These are phyloP conservation scores for Thripadectes ignobilis DNA, from an alignment of 2,797 vertebrate species.

Conservation along the genomic window DNA sequence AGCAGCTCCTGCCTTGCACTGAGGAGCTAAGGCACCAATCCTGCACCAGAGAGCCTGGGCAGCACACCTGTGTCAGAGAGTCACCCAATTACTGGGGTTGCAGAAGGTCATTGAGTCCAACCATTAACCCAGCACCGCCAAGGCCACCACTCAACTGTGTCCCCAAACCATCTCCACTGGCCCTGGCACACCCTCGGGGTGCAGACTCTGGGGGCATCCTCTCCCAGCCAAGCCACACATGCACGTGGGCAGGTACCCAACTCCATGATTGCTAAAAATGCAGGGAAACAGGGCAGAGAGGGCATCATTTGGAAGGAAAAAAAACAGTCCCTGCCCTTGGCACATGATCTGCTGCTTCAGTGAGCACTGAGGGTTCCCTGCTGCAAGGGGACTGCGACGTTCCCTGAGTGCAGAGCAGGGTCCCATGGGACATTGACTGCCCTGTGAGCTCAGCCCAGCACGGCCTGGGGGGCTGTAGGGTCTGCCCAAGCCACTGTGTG, in stretches of 20 bases:
- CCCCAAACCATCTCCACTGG: background rate
- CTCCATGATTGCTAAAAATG: accelerated
- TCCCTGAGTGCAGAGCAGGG: background rate
- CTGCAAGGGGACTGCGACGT: accelerated
- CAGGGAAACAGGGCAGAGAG: background rate
- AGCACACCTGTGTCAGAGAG: accelerated
- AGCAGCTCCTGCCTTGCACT: background rate
- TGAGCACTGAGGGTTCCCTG: accelerated
- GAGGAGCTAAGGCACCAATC: background rate
- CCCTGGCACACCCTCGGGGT: accelerated
- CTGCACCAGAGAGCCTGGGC: accelerated
- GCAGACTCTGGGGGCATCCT: accelerated
- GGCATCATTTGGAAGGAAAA: background rate
- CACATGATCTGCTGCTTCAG: background rate
- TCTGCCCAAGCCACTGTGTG: background rate
- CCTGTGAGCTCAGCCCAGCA: background rate
- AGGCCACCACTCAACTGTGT: background rate
- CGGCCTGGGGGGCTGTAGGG: background rate
- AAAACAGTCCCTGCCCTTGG: background rate
- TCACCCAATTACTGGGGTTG: background rate
- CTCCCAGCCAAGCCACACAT: background rate
- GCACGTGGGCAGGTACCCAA: background rate
- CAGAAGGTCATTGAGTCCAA: background rate
- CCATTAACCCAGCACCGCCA: background rate
- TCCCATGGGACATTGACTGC: accelerated